Base-by-base conservation (phyloP, 2,888 invertebrate species). In the Orthonevra nobilis region DNA sequence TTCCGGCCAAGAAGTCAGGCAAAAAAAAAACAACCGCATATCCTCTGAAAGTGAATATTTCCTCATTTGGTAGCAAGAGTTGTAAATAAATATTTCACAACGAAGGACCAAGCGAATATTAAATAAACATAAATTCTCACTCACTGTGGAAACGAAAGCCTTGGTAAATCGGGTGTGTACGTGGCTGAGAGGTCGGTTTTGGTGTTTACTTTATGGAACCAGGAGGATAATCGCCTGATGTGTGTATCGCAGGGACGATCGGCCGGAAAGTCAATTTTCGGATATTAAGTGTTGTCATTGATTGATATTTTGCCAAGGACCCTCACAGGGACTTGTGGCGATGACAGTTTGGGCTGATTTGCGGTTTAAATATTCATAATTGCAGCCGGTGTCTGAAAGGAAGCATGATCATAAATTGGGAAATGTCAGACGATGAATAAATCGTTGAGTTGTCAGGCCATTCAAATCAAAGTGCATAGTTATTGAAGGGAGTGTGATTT, bases 91-190 rank as follows among this genome's bases (percentile, higher is more conserved):
- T 69, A 60, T 60, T 50, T 52, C 40, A n/a, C n/a, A 58, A 40
- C 58, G 58, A 20, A 69, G 40, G 58, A 17, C 58, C 68, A 60
- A 50, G 58, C 50, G 68, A 60, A 69, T 69, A 69, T 69, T 69
- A 69, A 69, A 69, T 58, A 58, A 60, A 32, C 15, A 68, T 68
- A 30, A 38, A 38, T 38, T 38, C 38, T 66, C 36, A 56, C 30
- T 19, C 56, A 17, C 28, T 20, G 40, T 32, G 3, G 6, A 10
- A 34, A n/a, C n/a, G n/a, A n/a, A n/a, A n/a, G n/a, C n/a, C n/a
- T 40, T 32, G 58, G 54, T 3, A n/a, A n/a, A n/a, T n/a, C n/a
- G 10, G 20, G 19, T 3, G 28, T 23, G 7, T n/a, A 10, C 3
- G 3, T 19, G 12, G 23, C n/a, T 23, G 17, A 1, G 26, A 32